A percentile compares a stretch with the other conserved stretches of the same genome.
Conservation (phyloP, 2,888 invertebrate species). For the Sesia apiformis region DNA sequence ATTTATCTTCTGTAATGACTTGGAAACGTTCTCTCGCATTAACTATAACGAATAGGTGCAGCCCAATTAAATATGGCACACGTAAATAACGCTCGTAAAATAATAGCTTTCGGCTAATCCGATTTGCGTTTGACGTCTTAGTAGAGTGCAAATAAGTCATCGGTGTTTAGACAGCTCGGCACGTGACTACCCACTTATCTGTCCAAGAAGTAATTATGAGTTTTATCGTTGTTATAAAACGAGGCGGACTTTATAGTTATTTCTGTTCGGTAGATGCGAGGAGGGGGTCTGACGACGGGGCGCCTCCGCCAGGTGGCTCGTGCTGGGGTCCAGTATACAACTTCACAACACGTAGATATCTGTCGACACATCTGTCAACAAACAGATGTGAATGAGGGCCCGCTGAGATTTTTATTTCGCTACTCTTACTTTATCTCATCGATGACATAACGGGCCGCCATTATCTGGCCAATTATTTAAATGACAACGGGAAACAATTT, state of each 20-base stretch:
- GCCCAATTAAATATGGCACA: conserved; percentile 57
- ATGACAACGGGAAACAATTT: conserved; percentile 42
- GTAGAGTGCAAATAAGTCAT: neutral
- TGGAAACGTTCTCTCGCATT: conserved; percentile 50
- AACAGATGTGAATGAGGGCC: conserved; percentile 37
- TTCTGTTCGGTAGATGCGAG: conserved; percentile 15
- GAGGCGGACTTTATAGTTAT: conserved; percentile 4
- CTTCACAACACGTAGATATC: conserved; percentile 32
- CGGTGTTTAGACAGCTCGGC: neutral
- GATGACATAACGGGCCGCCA: conserved; percentile 36
- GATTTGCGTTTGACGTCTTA: conserved; percentile 7
- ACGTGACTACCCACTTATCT: neutral
- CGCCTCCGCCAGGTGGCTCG: conserved; percentile 46
- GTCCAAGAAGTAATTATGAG: neutral
- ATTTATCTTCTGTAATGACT: conserved; percentile 64
- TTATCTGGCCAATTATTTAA: conserved; percentile 36
- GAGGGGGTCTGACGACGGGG: conserved; percentile 31
- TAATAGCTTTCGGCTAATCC: conserved; percentile 40
- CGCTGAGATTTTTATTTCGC: conserved; percentile 50
- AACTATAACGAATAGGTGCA: conserved; percentile 51
- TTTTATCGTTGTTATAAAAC: neutral
- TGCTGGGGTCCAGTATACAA: conserved; percentile 31
- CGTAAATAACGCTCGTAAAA: conserved; percentile 49
- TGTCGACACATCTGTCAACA: conserved; percentile 37
- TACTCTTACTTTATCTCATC: conserved; percentile 36